These are phyloP conservation scores for Spodoptera exigua DNA, from an alignment of 2,888 invertebrate species.

Conservation along the genomic window DNA sequence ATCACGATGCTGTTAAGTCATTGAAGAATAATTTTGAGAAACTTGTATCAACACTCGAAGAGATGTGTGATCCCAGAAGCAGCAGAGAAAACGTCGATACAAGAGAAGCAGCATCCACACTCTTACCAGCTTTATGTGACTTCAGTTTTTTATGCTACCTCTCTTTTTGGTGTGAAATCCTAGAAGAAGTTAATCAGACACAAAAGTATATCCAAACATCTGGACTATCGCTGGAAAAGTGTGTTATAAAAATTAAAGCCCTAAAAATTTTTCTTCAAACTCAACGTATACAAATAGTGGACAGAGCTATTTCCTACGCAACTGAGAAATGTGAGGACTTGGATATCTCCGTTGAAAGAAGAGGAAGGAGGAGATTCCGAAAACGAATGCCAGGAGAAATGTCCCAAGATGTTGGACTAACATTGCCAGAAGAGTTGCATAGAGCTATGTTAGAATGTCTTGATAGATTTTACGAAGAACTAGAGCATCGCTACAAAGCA, in stretches of 20 bases:
- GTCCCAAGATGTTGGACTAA: slow-evolving; percentile 29
- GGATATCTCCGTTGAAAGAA: slow-evolving; percentile 15
- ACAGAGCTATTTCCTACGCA: slow-evolving; percentile 23
- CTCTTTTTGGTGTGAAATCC: slow-evolving; percentile 25
- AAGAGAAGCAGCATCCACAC: slow-evolving; percentile 34
- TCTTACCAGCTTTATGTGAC: slow-evolving; percentile 37
- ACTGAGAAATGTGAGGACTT: slow-evolving; percentile 19
- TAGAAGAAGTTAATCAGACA: slow-evolving; percentile 35
- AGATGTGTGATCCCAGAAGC: slow-evolving; percentile 31
- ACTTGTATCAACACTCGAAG: slow-evolving; percentile 33
- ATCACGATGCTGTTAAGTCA: slow-evolving; percentile 36
- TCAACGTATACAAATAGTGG: slow-evolving; percentile 13
- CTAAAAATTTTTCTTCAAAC: slow-evolving; percentile 27
- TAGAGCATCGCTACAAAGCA: slow-evolving; percentile 18
- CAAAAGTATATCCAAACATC: slow-evolving; percentile 35
- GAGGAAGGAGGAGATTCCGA: slow-evolving; percentile 20
- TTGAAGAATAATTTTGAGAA: slow-evolving; percentile 31
- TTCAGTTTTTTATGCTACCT: slow-evolving; percentile 41
- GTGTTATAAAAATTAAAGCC: slow-evolving; percentile 31
- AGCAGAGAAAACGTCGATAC: slow-evolving; percentile 37
- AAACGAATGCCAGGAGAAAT: slow-evolving; percentile 34
- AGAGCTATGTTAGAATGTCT: slow-evolving; percentile 37
- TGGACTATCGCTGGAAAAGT: slow-evolving; percentile 25
- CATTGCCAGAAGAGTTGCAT: slow-evolving; percentile 31
- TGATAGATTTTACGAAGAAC: slow-evolving; percentile 5